Evolutionary conservation across 2,797 vertebrate species (phyloP).

Genomic region (Siniperca obscura): DNA sequence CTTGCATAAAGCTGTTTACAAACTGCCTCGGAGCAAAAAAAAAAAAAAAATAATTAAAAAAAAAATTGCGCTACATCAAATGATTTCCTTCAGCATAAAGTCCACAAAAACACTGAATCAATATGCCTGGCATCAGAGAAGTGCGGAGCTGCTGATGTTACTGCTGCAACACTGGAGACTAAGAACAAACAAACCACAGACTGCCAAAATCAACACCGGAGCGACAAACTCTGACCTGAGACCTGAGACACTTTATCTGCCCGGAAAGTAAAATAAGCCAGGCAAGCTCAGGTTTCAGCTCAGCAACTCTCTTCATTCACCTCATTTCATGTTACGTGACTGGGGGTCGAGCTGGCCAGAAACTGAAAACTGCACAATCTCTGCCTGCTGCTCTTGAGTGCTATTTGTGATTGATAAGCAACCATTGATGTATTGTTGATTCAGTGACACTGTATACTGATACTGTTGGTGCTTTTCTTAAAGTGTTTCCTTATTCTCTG

Average conservation of each 20-base stretch:
- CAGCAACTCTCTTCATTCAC: constrained; percentile 13
- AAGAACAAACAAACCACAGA: constrained; percentile 38
- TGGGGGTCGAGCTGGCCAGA: neutral
- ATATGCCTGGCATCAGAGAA: constrained; percentile 31
- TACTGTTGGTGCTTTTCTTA: constrained; percentile 56
- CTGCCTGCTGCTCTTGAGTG: constrained; percentile 55
- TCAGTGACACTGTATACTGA: constrained; percentile 34
- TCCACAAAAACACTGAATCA: constrained; percentile 35
- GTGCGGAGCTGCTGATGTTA: constrained; percentile 51
- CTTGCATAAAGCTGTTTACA: constrained; percentile 64
- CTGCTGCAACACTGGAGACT: constrained; percentile 45
- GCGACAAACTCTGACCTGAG: constrained; percentile 20
- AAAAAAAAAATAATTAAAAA: constrained; percentile 3
- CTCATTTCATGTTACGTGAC: constrained; percentile 20
- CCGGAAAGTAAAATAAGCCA: constrained; percentile 38
- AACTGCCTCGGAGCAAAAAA: constrained; percentile 42
- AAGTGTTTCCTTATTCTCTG: constrained; percentile 61
- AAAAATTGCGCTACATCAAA: constrained; percentile 18
- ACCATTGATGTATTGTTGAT: constrained; percentile 38
- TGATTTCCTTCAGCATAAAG: constrained; percentile 10
- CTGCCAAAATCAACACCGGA: constrained; percentile 32
- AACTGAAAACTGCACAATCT: constrained; percentile 49
- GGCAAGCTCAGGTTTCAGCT: constrained; percentile 26
- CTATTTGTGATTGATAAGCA: constrained; percentile 44
- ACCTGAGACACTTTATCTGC: constrained; percentile 34